Conservation (phyloP, 2,113 vertebrate species). For the Ellobius talpinus region DNA sequence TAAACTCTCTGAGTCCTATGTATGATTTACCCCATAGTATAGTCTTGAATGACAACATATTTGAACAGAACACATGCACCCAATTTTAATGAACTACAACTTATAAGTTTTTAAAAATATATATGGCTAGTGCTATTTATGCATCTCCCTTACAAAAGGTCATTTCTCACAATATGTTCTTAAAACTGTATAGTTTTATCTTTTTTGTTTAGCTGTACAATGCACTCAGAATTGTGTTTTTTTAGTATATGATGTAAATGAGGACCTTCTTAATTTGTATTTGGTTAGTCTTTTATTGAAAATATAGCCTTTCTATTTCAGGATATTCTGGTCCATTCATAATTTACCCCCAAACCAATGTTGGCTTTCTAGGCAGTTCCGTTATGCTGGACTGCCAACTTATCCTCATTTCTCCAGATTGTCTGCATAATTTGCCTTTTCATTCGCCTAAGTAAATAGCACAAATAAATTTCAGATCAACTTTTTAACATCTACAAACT, state of each 20-base stretch:
- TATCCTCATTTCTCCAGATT: background rate
- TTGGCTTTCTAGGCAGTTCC: background rate
- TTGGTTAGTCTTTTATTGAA: background rate
- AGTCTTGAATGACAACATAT: background rate
- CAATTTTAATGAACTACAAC: background rate
- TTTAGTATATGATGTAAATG: background rate
- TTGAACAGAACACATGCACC: background rate
- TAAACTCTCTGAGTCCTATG: background rate
- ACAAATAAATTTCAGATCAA: background rate
- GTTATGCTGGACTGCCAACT: background rate
- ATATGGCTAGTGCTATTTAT: background rate
- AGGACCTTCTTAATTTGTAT: background rate
- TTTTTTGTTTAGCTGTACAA: background rate
- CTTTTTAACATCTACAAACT: conserved; percentile 12
- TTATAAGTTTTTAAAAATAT: background rate
- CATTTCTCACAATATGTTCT: background rate
- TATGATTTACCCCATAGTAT: background rate
- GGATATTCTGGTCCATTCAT: background rate
- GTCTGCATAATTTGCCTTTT: background rate
- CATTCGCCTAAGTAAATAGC: conserved; percentile 9
- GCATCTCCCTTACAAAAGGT: background rate
- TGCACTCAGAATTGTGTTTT: background rate
- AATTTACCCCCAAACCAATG: background rate
- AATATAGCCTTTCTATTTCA: background rate
- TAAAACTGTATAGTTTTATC: background rate